Evolutionary conservation across 2,888 invertebrate genomes (phyloP), one percentile per base, ranked within the genome.

Genomic region (Siphlonurus alternatus): DNA sequence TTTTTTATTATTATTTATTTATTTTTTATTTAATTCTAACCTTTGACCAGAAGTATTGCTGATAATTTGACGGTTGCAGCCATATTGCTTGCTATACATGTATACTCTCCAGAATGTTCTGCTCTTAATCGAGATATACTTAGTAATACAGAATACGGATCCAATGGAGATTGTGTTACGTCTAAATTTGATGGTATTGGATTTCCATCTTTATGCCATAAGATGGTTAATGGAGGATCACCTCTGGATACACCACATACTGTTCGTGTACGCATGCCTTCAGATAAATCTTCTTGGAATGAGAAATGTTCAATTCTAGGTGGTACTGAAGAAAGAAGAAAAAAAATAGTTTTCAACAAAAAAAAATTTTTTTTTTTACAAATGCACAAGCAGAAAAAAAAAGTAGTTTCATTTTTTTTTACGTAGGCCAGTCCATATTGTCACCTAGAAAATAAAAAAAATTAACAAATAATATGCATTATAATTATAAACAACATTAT

Each of bases 271-370:
- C 87, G 83, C 85, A 86, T 86, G 78, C 87, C 87, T 80, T 88
- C 87, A 76, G 86, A 84, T 75, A 88, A 83, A 76, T 86, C 86
- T 79, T 87, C 87, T 84, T 87, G 85, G 81, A 88, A 88, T 80
- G 82, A 83, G 83, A 88, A 88, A 79, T 87, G 86, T 82, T 87
- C 87, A 83, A 88, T 87, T 81, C 85, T 86, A 79, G 88, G 88
- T 79, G 88, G 88, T 82, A 88, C 88, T 88, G 85, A 76, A 75
- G 64, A 66, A 38, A 10, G 15, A 38, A 38, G 15, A 38, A 38
- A 10, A 38, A 38, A n/a, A n/a, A n/a, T n/a, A n/a, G n/a, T n/a
- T n/a, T n/a, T n/a, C n/a, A n/a, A n/a, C n/a, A n/a, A n/a, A n/a
- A n/a, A n/a, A n/a, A n/a, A n/a, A n/a, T n/a, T n/a, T n/a, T n/a